Conservation (phyloP, 2,888 invertebrate species). For the Spodoptera picta region DNA sequence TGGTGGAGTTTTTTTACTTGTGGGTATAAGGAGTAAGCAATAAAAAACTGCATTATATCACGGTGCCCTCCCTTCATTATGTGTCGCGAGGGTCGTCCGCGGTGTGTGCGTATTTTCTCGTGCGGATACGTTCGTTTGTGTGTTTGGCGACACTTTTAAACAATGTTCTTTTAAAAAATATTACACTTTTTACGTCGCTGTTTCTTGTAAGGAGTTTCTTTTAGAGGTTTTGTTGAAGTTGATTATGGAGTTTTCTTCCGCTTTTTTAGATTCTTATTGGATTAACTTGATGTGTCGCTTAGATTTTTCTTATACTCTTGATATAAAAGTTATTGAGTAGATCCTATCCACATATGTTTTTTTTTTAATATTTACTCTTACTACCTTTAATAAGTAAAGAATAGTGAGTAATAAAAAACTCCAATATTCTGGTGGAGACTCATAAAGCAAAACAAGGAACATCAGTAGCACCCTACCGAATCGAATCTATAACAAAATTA, state of each 20-base stretch:
- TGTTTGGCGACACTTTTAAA: constrained; percentile 51
- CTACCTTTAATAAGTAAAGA: constrained; percentile 2
- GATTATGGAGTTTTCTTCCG: constrained; percentile 11
- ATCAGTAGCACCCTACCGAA: constrained; percentile 69
- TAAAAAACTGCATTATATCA: constrained; percentile 89
- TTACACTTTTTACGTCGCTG: constrained; percentile 25
- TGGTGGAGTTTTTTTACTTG: constrained; percentile 82
- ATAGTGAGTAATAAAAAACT: constrained; percentile 16
- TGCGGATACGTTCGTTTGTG: constrained; percentile 33
- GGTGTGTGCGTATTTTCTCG: constrained; percentile 71
- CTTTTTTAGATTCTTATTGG: constrained; percentile 31
- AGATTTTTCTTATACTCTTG: constrained; percentile 18
- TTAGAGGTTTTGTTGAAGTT: constrained; percentile 32
- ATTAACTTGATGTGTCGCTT: constrained; percentile 13
- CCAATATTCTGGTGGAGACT: constrained; percentile 33
- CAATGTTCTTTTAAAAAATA: constrained; percentile 49
- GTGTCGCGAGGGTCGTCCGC: constrained; percentile 77
- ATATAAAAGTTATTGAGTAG: no score
- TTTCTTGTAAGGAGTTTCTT: constrained; percentile 46
- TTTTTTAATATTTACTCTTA: no score
- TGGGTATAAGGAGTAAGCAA: constrained; percentile 87
- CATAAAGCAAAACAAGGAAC: constrained; percentile 61
- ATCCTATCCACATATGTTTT: no score
- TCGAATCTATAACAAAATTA: constrained; percentile 76
- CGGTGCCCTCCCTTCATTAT: constrained; percentile 85